These are phyloP conservation scores for Apis dorsata DNA, from an alignment of 1,140 invertebrate species.

Conservation along the genomic window DNA sequence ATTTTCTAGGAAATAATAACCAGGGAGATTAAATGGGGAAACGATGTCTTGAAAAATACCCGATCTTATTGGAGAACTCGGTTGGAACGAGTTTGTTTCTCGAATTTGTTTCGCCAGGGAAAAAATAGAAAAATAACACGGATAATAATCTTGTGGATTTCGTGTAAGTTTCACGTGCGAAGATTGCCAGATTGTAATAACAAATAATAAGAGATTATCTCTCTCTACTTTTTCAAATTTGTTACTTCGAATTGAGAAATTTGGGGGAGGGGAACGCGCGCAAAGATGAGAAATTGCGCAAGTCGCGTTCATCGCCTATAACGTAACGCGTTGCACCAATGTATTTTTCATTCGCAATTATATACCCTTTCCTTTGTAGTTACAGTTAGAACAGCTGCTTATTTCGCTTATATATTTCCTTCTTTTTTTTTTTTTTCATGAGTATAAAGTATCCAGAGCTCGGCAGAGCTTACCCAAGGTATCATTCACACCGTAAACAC, in stretches of 20 bases:
- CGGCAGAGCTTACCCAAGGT: neutral
- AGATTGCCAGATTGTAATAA: neutral
- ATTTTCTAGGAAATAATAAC: neutral
- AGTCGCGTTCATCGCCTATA: neutral
- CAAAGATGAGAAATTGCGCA: neutral
- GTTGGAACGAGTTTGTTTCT: too few relatives aligned
- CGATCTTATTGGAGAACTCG: neutral
- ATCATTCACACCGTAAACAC: conserved; percentile 51
- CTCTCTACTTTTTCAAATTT: neutral
- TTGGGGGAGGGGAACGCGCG: too few relatives aligned
- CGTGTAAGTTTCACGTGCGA: neutral
- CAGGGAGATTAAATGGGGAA: neutral
- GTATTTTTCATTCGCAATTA: conserved; percentile 14
- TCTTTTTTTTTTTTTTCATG: neutral
- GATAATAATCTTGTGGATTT: neutral
- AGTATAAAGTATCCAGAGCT: too few relatives aligned
- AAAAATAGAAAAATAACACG: neutral
- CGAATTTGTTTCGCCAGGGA: neutral
- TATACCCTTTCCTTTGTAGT: neutral
- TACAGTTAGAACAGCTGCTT: conserved; percentile 30
- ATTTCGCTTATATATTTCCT: neutral
- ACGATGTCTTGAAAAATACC: neutral
- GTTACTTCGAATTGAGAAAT: neutral
- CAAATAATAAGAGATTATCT: neutral
- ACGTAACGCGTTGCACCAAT: neutral